These are phyloP conservation scores for Rhamphomyia laevipes DNA, from an alignment of 2,888 invertebrate species.

Conservation along the genomic window DNA sequence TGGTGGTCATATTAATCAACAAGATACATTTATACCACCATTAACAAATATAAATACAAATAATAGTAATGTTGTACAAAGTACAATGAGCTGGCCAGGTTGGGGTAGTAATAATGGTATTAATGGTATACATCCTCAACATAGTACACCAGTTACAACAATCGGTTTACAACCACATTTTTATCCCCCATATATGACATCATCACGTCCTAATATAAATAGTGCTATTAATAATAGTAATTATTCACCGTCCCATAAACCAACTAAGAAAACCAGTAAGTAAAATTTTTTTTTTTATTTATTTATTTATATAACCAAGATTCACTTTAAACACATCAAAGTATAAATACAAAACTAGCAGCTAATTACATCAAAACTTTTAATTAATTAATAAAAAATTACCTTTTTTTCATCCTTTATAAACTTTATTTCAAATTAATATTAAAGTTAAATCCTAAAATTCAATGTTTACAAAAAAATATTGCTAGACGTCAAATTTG, in stretches of 20 bases:
- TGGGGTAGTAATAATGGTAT: slow-evolving; percentile 14
- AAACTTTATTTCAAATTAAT: too few species aligned
- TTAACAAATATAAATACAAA: slow-evolving; percentile 27
- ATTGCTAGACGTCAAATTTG: too few species aligned
- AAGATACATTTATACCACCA: slow-evolving; percentile 16
- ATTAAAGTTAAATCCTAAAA: too few species aligned
- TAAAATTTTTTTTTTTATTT: slow-evolving; percentile 11
- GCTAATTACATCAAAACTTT: too few species aligned
- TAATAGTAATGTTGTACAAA: slow-evolving; percentile 30
- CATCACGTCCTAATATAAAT: slow-evolving; percentile 23
- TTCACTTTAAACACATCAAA: too few species aligned
- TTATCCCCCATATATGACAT: slow-evolving; percentile 24
- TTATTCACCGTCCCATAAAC: slow-evolving; percentile 38
- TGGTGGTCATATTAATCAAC: slow-evolving; percentile 11
- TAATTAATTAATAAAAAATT: too few species aligned
- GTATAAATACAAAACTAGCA: too few species aligned
- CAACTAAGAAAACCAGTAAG: slow-evolving; percentile 53
- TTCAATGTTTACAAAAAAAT: too few species aligned
- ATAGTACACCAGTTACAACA: slow-evolving; percentile 17
- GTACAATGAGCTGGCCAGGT: slow-evolving; percentile 28
- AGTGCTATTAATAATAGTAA: slow-evolving; percentile 27
- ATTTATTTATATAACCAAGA: not conserved
- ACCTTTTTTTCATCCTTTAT: too few species aligned
- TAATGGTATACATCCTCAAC: slow-evolving; percentile 11
- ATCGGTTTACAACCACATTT: slow-evolving; percentile 20